Evolutionary conservation across 2,113 vertebrate genomes (phyloP).

Genomic region (Aldabrachelys gigantea): DNA sequence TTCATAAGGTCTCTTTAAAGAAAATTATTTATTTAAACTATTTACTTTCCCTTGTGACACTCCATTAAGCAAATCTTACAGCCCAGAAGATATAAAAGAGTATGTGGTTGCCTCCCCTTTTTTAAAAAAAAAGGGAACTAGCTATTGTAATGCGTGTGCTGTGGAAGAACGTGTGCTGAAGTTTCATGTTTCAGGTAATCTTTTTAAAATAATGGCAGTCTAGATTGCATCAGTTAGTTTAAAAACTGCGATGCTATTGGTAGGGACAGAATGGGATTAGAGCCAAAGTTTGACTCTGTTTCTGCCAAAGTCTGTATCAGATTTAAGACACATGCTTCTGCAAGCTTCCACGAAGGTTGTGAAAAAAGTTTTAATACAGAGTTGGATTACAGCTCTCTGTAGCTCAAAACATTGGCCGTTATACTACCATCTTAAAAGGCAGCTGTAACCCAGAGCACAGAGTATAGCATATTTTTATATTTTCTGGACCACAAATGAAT

Average conservation of each 20-base stretch:
- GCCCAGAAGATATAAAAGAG: background rate
- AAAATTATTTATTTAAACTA: background rate
- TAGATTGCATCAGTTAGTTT: conserved; percentile 74
- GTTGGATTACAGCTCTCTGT: conserved; percentile 73
- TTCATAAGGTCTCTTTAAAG: conserved; percentile 24
- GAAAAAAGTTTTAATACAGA: conserved; percentile 81
- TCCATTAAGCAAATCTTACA: background rate
- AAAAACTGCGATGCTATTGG: conserved; percentile 78
- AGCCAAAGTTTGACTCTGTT: conserved; percentile 80
- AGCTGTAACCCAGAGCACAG: conserved; percentile 46
- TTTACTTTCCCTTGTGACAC: conserved; percentile 16
- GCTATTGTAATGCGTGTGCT: conserved; percentile 25
- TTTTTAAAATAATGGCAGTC: conserved; percentile 70
- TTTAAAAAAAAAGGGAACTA: background rate
- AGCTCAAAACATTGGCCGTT: conserved; percentile 66
- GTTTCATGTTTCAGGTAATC: conserved; percentile 84
- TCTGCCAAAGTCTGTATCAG: conserved; percentile 90
- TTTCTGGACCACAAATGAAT: conserved; percentile 67
- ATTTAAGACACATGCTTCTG: conserved; percentile 94
- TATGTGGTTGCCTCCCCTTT: background rate
- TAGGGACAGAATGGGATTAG: conserved; percentile 76
- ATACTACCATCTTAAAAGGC: conserved; percentile 63
- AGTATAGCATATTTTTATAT: conserved; percentile 30
- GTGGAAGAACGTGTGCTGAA: conserved; percentile 54
- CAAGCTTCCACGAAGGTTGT: conserved; percentile 79